Evolutionary conservation across 2,797 vertebrate species (phyloP).

Genomic region (Acanthornis magna): DNA sequence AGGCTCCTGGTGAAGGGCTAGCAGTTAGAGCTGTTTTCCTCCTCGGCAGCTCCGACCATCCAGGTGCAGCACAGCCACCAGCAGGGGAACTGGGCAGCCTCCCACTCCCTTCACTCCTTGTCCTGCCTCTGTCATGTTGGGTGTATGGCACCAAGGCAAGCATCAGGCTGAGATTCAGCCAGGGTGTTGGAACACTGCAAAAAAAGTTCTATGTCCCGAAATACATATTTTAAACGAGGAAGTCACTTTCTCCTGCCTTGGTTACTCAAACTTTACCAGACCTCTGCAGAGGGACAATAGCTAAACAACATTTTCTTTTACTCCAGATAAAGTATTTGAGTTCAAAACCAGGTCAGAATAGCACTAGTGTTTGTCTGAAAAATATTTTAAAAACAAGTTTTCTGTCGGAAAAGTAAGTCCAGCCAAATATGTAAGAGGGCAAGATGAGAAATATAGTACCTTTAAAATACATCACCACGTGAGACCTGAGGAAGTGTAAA

Average conservation of each 20-base stretch:
- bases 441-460: neutral
- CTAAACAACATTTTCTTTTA: neutral
- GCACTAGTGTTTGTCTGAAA: neutral
- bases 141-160: neutral
- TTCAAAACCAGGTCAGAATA: neutral
- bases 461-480: neutral
- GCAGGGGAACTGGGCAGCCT: neutral
- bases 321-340: neutral
- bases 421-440: neutral
- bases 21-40: neutral
- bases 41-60: neutral
- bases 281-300: neutral
- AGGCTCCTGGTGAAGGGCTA: neutral
- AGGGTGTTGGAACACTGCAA: neutral
- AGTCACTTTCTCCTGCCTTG: neutral
- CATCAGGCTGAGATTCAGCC: neutral
- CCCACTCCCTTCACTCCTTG: neutral
- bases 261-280: neutral
- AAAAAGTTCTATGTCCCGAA: neutral
- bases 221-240: neutral
- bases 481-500: constrained; percentile 2
- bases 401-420: constrained; percentile 30
- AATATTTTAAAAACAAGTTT: neutral
- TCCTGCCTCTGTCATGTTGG: neutral
- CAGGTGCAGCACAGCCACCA: rapidly evolving